Evolutionary conservation across 1,140 invertebrate genomes (phyloP).

Genomic region (Aphelinus certus): DNA sequence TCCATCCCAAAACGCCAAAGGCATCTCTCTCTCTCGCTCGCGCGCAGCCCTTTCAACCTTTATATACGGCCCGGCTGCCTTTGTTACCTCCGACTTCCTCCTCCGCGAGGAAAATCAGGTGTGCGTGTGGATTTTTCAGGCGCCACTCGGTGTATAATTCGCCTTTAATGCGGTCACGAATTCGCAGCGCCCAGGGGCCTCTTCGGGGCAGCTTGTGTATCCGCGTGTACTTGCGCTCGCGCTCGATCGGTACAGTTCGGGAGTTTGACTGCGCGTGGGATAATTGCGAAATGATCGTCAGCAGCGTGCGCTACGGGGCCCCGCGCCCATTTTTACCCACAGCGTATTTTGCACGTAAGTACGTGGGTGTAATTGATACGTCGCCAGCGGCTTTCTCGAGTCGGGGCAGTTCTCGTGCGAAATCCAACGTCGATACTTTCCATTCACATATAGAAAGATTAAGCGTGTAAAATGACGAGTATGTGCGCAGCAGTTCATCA

Average conservation of each 20-base stretch:
- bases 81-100: conserved; percentile 7
- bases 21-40: conserved; percentile 21
- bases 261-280: conserved; percentile 22
- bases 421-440: too few relatives aligned
- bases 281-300: conserved; percentile 26
- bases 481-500: too few relatives aligned
- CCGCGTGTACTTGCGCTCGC: too few relatives aligned
- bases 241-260: neutral
- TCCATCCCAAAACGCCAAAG: conserved; percentile 32
- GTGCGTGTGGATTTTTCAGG: neutral
- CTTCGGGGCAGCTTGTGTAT: neutral
- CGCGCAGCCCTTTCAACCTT: conserved; percentile 11
- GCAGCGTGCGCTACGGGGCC: neutral
- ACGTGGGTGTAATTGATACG: conserved; percentile 20
- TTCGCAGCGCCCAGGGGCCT: neutral
- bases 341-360: neutral
- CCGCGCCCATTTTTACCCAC: conserved; percentile 2
- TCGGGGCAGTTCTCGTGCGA: neutral
- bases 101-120: conserved; percentile 23
- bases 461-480: too few relatives aligned
- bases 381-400: neutral
- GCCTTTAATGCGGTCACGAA: neutral
- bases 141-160: too few relatives aligned
- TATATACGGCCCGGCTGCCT: neutral
- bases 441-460: too few relatives aligned